Evolutionary conservation across 2,797 vertebrate species (phyloP), one percentile per base, ranked within the genome.

Genomic region (Triplophysa bombifrons): DNA sequence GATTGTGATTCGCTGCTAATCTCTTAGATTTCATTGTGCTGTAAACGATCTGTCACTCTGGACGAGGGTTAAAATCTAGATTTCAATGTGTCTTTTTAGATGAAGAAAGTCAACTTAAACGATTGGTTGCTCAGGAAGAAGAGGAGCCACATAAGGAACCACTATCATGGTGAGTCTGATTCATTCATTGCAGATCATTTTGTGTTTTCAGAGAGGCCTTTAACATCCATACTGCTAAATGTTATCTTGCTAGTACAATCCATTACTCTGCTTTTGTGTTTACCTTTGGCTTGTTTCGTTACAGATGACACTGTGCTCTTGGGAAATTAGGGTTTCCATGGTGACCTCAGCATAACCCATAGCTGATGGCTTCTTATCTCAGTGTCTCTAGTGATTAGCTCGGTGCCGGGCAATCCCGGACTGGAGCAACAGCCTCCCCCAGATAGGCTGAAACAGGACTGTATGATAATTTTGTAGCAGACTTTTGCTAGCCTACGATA

Each of bases 31-130:
- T 30, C 50, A 51, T 51, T 51, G 14, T 27, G 34, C 6, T 12
- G 9, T 38, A 30, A 27, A 22, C 2, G 19, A 12, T 41, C 3
- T 55, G 27, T 69, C 30, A 9, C 12, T 76, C 60, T 48, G 14
- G 10, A 74, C 7, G 65, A 0, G 16, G 4, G 4, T 41, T 30
- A 56, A 3, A 70, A 25, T 22, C 8, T 71, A 50, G 64, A 17
- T 82, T 27, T 80, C 55, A 86, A 16, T 93, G 83, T 85, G 4
- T 84, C 5, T 87, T 30, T 85, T 14, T 88, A 98, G 96, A 97
- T 82, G 97, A 98, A 83, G 96, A 96, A 61, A 88, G 92, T 85
- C 95, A 92, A 74, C 88, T 89, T 2, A 93, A 93, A 90, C 92
- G 84, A 87, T 88, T 91, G 80, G 92, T 92, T 82, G 90, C 90